phyloP scores from a whole-genome alignment of 2,888 invertebrate genomes.

The Nudaria mundana region DNA sequence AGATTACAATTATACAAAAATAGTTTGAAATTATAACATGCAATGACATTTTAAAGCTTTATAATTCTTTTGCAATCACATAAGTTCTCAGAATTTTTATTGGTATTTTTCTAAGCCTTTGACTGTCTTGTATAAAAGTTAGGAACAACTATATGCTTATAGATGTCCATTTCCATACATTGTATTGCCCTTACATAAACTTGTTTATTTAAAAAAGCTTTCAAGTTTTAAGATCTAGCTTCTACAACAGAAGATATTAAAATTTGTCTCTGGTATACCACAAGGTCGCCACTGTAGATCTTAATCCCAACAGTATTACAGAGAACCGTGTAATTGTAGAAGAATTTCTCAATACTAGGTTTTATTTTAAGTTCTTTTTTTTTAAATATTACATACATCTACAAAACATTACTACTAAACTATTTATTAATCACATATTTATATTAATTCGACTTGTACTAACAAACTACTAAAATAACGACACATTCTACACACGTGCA shows the following conservation, averaged over 20 bases:
- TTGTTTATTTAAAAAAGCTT: too few relatives aligned
- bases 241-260: neutral
- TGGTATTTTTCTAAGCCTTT: neutral
- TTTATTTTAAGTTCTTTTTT: too few relatives aligned
- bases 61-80: constrained; percentile 1
- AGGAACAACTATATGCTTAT: too few relatives aligned
- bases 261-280: neutral
- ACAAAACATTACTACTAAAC: too few relatives aligned
- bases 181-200: too few relatives aligned
- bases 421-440: too few relatives aligned
- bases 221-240: neutral
- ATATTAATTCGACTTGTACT: constrained; percentile 26
- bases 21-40: too few relatives aligned
- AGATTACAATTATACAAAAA: too few relatives aligned
- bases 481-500: constrained; percentile 31
- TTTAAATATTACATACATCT: neutral
- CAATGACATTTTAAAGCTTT: neutral
- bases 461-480: constrained; percentile 26
- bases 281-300: too few relatives aligned
- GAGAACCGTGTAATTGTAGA: neutral
- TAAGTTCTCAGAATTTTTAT: neutral
- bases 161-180: too few relatives aligned
- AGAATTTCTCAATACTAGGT: too few relatives aligned
- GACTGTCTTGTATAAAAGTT: neutral
- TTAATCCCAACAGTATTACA: neutral